These are phyloP conservation scores for Anthopleura sola DNA, from an alignment of 64 coral and sea anemone genomes.

Conservation along the genomic window DNA sequence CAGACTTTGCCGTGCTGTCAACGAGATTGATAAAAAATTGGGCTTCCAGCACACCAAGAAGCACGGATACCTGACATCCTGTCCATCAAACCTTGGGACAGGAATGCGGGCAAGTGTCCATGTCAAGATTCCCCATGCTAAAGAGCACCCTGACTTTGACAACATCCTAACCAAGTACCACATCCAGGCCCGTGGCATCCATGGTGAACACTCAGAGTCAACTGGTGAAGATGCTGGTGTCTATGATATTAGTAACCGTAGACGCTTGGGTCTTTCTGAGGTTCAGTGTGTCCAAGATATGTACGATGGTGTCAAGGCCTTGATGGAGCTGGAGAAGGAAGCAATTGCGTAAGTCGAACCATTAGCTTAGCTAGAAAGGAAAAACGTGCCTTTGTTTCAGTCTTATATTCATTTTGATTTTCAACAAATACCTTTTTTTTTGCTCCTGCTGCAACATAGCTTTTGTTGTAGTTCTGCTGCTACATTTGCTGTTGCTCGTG, in stretches of 20 bases:
- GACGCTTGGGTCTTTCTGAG: slow-evolving; percentile 29
- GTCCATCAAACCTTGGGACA: slow-evolving; percentile 88
- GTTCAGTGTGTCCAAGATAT: slow-evolving; percentile 40
- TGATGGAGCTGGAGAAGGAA: slow-evolving; percentile 20
- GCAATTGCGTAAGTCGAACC: not conserved
- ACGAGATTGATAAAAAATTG: slow-evolving; percentile 75
- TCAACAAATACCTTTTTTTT: too few species aligned
- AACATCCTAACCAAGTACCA: slow-evolving; percentile 45
- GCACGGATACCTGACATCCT: slow-evolving; percentile 86
- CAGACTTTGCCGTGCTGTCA: slow-evolving; percentile 71
- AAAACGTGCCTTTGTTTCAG: too few species aligned
- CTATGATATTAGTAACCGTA: slow-evolving; percentile 32
- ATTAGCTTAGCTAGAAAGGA: too few species aligned
- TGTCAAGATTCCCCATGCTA: slow-evolving; percentile 84
- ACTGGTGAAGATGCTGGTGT: slow-evolving; percentile 31
- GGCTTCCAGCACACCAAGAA: slow-evolving; percentile 61
- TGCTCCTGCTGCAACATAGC: too few species aligned
- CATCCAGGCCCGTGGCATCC: slow-evolving; percentile 41
- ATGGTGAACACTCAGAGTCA: slow-evolving; percentile 33
- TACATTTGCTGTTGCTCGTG: too few species aligned
- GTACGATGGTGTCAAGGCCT: slow-evolving; percentile 34
- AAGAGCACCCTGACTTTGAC: slow-evolving; percentile 51
- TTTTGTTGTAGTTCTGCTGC: too few species aligned
- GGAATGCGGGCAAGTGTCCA: slow-evolving; percentile 94
- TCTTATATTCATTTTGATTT: too few species aligned